Percentiles rank a stretch among this genome's conserved stretches.
Conservation (phyloP, 2,888 invertebrate genomes). For the Nomada fucata region DNA sequence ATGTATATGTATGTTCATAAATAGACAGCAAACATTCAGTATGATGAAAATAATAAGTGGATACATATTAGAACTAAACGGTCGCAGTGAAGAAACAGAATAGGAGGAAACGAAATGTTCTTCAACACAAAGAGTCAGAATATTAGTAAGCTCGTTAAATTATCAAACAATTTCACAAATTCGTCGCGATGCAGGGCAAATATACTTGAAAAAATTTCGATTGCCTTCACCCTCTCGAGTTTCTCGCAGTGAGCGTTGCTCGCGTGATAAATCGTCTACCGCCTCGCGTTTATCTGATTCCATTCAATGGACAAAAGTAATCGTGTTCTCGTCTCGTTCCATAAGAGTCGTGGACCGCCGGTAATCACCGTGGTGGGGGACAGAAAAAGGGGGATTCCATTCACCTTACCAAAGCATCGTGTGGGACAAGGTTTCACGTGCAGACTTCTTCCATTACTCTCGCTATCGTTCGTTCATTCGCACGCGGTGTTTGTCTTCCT, state of each 20-base stretch:
- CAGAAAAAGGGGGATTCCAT: slow-evolving; percentile 53
- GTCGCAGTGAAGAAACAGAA: not conserved
- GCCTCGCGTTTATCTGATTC: slow-evolving; percentile 50
- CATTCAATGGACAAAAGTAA: slow-evolving; percentile 53
- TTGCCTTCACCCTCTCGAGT: not conserved
- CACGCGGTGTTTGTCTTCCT: not conserved
- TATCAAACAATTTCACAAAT: not conserved
- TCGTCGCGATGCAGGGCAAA: not conserved
- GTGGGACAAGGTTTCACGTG: slow-evolving; percentile 48
- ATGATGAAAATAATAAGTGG: too few species aligned
- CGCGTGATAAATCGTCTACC: slow-evolving; percentile 45
- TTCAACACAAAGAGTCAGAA: not conserved
- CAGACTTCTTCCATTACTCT: slow-evolving; percentile 41
- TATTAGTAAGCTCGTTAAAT: not conserved
- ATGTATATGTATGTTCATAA: too few species aligned
- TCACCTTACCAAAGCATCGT: slow-evolving; percentile 63
- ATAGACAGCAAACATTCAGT: too few species aligned
- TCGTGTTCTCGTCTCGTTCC: slow-evolving; percentile 41
- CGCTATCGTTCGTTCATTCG: slow-evolving; percentile 52
- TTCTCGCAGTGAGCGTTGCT: not conserved
- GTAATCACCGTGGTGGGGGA: not conserved
- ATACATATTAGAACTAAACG: too few species aligned
- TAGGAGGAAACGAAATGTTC: not conserved
- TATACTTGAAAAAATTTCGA: slow-evolving; percentile 14
- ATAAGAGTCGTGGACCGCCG: slow-evolving; percentile 34